These are phyloP conservation scores for Xestia rhomboidea DNA, from an alignment of 2,888 invertebrate species.

Conservation along the genomic window DNA sequence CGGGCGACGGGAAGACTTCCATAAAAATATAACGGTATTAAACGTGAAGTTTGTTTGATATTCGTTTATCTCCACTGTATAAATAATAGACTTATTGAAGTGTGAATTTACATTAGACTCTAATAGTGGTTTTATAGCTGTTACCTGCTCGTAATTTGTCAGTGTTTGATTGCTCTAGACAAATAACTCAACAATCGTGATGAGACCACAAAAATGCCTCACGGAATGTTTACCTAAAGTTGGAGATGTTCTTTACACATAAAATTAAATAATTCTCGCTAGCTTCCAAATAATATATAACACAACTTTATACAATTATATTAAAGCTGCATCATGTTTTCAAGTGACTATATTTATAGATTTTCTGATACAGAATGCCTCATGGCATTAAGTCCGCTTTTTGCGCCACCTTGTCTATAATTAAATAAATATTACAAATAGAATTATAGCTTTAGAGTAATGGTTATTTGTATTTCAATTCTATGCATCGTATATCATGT, in stretches of 20 bases:
- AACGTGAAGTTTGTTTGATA: conserved; percentile 44
- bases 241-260: background rate
- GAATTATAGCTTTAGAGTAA: conserved; percentile 20
- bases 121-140: conserved; percentile 40
- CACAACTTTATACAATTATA: conserved; percentile 10
- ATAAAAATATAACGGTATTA: conserved; percentile 62
- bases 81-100: conserved; percentile 45
- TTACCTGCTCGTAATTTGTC: conserved; percentile 14
- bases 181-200: conserved; percentile 43
- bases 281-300: conserved; percentile 17
- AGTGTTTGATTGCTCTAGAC: conserved; percentile 48
- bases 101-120: conserved; percentile 49
- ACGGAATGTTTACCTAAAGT: background rate
- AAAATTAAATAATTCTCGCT: background rate
- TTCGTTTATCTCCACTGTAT: conserved; percentile 40
- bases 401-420: conserved; percentile 37
- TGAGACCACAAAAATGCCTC: background rate
- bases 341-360: background rate
- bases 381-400: conserved; percentile 6
- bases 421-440: conserved; percentile 34
- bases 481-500: conserved; percentile 18
- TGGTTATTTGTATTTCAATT: conserved; percentile 33
- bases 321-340: background rate
- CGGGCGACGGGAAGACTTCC: conserved; percentile 50
- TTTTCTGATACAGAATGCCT: conserved; percentile 37